phyloP scores from a whole-genome alignment of 1,140 invertebrate genomes.

The Maconellicoccus hirsutus region DNA sequence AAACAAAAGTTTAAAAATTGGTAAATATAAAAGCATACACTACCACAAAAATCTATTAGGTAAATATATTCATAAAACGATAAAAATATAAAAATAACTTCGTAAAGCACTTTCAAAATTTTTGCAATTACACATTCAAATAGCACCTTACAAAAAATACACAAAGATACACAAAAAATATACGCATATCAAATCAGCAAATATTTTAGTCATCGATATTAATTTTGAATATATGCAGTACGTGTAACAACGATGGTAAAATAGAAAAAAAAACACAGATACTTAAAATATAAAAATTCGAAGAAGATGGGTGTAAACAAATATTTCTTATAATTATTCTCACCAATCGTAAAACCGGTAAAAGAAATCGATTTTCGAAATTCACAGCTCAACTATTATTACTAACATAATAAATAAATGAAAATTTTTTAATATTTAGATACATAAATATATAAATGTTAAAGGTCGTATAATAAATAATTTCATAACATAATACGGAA shows the following conservation, averaged over 20 bases:
- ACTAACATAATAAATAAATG: neutral
- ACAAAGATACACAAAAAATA: neutral
- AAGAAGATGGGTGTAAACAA: neutral
- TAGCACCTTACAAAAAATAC: neutral
- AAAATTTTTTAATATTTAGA: neutral
- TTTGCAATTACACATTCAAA: neutral
- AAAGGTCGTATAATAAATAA: neutral
- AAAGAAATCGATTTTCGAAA: neutral
- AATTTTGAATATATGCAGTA: neutral
- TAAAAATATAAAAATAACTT: neutral
- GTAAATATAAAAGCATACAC: neutral
- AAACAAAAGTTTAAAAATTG: conserved; percentile 5
- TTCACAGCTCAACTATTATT: neutral
- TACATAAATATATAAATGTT: too few species aligned
- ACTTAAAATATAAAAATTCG: too few species aligned
- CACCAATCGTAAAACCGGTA: neutral
- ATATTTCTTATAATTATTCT: neutral
- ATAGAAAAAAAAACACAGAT: neutral
- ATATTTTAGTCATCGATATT: neutral
- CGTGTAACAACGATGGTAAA: neutral
- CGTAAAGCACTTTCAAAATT: neutral
- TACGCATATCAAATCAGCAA: neutral
- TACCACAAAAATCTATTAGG: neutral
- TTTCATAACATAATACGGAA: neutral
- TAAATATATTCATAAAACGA: neutral